Percentiles rank a stretch among this genome's conserved stretches.
phyloP scores from a whole-genome alignment of 2,888 invertebrate genomes.

The Temnothorax rugatulus region DNA sequence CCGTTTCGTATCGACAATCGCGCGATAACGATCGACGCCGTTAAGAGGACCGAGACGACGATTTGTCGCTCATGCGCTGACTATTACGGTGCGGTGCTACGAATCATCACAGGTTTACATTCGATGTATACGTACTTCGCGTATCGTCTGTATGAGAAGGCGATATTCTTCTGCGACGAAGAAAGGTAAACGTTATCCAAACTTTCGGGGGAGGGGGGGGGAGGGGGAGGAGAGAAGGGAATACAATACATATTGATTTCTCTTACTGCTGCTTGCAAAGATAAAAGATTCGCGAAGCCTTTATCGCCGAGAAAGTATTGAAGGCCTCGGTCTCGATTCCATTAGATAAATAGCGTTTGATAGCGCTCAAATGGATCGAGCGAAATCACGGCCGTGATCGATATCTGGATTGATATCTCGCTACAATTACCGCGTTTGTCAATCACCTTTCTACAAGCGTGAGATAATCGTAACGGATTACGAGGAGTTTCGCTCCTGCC shows the following conservation, averaged over 20 bases:
- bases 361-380: background rate
- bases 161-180: background rate
- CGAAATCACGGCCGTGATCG: background rate
- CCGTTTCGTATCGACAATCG: background rate
- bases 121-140: conserved; percentile 6
- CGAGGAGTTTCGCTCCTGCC: background rate
- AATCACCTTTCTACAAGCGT: conserved; percentile 2
- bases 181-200: conserved; percentile 33
- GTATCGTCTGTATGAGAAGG: background rate
- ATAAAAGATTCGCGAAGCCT: background rate
- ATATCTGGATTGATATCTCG: conserved; percentile 9
- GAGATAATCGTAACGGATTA: conserved; percentile 17
- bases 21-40: conserved; percentile 19
- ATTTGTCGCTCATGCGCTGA: background rate
- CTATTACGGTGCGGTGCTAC: conserved; percentile 6
- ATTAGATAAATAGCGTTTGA: conserved; percentile 34
- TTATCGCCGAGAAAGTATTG: background rate
- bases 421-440: background rate
- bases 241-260: background rate
- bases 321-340: background rate
- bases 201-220: background rate
- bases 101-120: conserved; percentile 1
- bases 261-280: background rate
- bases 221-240: background rate
- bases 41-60: background rate